Conservation (phyloP, 1,140 invertebrate genomes). For the Ephestia elutella region DNA sequence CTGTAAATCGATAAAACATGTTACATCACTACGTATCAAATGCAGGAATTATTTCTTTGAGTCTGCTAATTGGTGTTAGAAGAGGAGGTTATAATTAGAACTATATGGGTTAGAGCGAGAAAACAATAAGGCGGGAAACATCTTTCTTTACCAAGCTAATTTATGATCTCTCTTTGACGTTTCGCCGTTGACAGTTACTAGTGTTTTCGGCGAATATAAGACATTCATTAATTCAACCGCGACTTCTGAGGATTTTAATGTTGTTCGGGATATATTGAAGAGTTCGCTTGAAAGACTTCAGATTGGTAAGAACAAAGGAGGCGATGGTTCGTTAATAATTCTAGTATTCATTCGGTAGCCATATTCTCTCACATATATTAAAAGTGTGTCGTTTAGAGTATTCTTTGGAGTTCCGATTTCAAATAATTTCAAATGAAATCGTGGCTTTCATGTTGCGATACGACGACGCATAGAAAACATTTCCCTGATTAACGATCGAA, state of each 20-base stretch:
- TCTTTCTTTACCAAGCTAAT: constrained; percentile 54
- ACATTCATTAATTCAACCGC: constrained; percentile 40
- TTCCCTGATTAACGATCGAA: background rate
- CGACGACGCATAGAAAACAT: background rate
- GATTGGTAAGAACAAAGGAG: constrained; percentile 42
- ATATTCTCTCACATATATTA: background rate
- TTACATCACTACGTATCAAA: background rate
- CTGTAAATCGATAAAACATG: background rate
- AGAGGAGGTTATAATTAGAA: constrained; percentile 18
- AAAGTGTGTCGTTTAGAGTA: background rate
- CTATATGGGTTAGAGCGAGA: background rate
- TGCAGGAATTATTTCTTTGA: constrained; percentile 4
- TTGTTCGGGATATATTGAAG: constrained; percentile 41
- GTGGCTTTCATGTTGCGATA: constrained; percentile 4
- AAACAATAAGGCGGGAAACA: constrained; percentile 46
- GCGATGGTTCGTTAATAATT: constrained; percentile 53
- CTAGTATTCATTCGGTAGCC: background rate
- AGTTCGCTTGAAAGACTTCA: constrained; percentile 26
- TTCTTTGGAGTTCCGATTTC: constrained; percentile 1
- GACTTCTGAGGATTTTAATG: constrained; percentile 37
- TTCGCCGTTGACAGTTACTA: constrained; percentile 56
- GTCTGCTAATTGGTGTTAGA: constrained; percentile 17
- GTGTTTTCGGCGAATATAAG: constrained; percentile 57
- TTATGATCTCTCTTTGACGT: constrained; percentile 56
- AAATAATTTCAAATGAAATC: constrained; percentile 5